These are phyloP conservation scores for Argyrosomus japonicus DNA, from an alignment of 2,113 vertebrate species.

Conservation along the genomic window DNA sequence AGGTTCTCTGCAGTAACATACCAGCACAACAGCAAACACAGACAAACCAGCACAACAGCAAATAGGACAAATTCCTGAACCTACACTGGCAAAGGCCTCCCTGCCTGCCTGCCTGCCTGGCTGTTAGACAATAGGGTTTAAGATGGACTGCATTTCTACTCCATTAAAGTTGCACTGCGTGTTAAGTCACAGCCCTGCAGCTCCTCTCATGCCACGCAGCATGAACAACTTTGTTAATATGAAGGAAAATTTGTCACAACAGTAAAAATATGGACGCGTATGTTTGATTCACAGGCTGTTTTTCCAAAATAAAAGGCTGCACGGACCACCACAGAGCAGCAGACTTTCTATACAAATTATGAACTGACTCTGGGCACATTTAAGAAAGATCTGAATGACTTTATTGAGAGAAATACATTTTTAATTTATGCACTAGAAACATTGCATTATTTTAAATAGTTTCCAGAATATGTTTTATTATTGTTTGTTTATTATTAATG, in stretches of 20 bases:
- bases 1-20: conserved; percentile 49
- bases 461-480: background rate
- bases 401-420: background rate
- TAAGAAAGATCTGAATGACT: background rate
- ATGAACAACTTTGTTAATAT: no score
- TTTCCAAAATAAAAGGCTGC: no score
- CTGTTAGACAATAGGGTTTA: background rate
- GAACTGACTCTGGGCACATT: background rate
- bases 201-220: background rate
- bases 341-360: background rate
- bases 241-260: no score
- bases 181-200: background rate
- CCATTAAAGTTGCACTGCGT: background rate
- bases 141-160: background rate
- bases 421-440: background rate
- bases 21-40: conserved; percentile 54
- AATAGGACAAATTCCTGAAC: conserved; percentile 44
- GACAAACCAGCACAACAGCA: conserved; percentile 54
- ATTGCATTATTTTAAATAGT: background rate
- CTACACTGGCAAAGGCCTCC: background rate
- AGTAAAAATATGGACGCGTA: no score
- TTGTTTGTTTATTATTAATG: background rate
- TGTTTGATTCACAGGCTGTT: no score
- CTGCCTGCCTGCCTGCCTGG: background rate
- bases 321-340: background rate